A percentile compares a stretch with the other conserved stretches of the same genome.
Evolutionary conservation across 2,797 vertebrate species (phyloP).

Genomic region (Rhinophrynus dorsalis): DNA sequence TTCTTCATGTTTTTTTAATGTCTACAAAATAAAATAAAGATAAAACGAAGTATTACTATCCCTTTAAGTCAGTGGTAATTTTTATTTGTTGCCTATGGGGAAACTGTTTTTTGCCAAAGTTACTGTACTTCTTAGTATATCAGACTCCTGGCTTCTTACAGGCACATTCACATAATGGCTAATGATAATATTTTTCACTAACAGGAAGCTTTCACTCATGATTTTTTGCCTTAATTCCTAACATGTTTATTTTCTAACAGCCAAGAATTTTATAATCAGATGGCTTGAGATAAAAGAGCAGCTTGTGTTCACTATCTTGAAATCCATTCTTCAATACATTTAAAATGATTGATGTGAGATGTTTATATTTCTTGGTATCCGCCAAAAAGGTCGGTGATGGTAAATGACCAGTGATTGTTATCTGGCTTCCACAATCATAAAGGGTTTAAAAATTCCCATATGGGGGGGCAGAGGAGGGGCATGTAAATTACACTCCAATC

Average conservation of each 20-base stretch:
- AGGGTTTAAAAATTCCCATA: too few relatives aligned
- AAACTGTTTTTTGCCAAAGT: too few relatives aligned
- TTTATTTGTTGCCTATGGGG: too few relatives aligned
- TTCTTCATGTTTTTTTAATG: too few relatives aligned
- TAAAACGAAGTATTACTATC: too few relatives aligned
- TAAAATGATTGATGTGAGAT: background rate
- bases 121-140: too few relatives aligned
- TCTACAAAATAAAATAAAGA: too few relatives aligned
- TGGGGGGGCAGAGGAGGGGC: background rate
- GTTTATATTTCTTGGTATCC: background rate
- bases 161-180: background rate
- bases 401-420: background rate
- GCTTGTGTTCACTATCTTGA: background rate
- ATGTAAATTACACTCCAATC: too few relatives aligned
- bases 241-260: slow-evolving; percentile 12
- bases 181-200: background rate
- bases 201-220: background rate
- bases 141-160: too few relatives aligned
- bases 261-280: background rate
- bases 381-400: background rate
- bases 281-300: slow-evolving; percentile 2
- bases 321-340: slow-evolving; percentile 1
- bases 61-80: too few relatives aligned
- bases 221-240: background rate
- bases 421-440: background rate